Evolutionary conservation across 1,140 invertebrate genomes (phyloP).

Genomic region (Caenorhabditis tropicalis): DNA sequence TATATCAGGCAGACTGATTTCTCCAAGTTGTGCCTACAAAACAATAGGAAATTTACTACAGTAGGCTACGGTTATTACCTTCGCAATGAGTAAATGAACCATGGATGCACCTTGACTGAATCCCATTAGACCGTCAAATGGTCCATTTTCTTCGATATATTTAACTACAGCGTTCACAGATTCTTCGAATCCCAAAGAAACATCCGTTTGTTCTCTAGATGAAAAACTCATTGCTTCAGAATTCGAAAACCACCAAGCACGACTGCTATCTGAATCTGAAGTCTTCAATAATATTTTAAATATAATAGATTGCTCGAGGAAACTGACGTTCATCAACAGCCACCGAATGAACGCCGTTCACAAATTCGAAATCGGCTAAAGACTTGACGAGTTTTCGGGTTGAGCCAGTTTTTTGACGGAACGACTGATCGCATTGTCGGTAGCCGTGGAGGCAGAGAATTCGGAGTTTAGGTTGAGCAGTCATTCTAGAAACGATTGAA

Average conservation of each 20-base stretch:
- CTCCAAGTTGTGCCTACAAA: background rate
- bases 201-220: background rate
- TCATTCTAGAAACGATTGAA: background rate
- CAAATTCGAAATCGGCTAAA: conserved; percentile 45
- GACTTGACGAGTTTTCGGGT: conserved; percentile 45
- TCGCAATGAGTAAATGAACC: conserved; percentile 51
- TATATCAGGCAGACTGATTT: conserved; percentile 25
- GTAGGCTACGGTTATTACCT: background rate
- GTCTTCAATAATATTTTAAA: background rate
- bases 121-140: conserved; percentile 46
- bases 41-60: background rate
- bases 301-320: background rate
- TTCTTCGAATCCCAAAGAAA: conserved; percentile 44
- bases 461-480: conserved; percentile 23
- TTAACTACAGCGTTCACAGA: conserved; percentile 22
- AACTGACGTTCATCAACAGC: conserved; percentile 21
- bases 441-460: conserved; percentile 53
- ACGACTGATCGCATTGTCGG: conserved; percentile 45
- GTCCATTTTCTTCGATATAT: conserved; percentile 44
- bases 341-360: background rate
- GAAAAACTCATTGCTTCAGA: conserved; percentile 23
- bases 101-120: conserved; percentile 53
- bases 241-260: conserved; percentile 52
- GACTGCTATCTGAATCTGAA: conserved; percentile 27
- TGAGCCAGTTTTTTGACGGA: conserved; percentile 50